Evolutionary conservation across 64 coral and sea anemone species (phyloP), one percentile per base, ranked within the genome.

Genomic region (Pocillopora verrucosa): DNA sequence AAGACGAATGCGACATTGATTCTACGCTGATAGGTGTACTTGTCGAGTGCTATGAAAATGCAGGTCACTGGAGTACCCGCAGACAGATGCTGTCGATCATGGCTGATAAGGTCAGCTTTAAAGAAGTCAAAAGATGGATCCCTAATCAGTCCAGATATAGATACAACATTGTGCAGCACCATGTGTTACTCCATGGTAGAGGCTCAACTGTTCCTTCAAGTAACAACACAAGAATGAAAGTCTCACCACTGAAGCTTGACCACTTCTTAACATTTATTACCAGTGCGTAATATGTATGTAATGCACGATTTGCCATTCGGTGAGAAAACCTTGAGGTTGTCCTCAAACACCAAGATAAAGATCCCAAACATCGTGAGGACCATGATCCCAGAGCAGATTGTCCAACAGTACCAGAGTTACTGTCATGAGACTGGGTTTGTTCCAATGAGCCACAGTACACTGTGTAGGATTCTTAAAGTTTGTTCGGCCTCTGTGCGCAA

Each of bases 31-130:
- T 87, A 0, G 84, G 24, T 12, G 84, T 73, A 30, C 84, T 87
- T 16, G 84, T 75, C 15, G 84, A 87, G 41, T 76, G 84, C 24
- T 74, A 72, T 75, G 41, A 87, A 10, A 87, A 60, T 11, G 84
- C 84, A 73, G 37, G 70, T 74, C 84, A 75, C 64, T 86, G 83
- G 67, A 86, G 83, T 36, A 86, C 83, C 22, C 36, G 83, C 34
- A 45, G 63, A 22, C 65, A 87, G 41, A 74, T 87, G 41, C 22
- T 87, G 22, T 87, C 84, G 72, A 87, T 88, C 58, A 75, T 88
- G 72, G 72, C 86, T 61, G 86, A 88, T 19, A 88, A 88, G 58
- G 73, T 64, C n/a, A 13, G 13, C 61, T 80, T 25, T 58, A 36
- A 51, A 80, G 34, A 12, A 51, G 65, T 34, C 11, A 58, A 86